These are phyloP conservation scores for Xenopus petersii DNA, from an alignment of 2,797 vertebrate species.

Conservation along the genomic window DNA sequence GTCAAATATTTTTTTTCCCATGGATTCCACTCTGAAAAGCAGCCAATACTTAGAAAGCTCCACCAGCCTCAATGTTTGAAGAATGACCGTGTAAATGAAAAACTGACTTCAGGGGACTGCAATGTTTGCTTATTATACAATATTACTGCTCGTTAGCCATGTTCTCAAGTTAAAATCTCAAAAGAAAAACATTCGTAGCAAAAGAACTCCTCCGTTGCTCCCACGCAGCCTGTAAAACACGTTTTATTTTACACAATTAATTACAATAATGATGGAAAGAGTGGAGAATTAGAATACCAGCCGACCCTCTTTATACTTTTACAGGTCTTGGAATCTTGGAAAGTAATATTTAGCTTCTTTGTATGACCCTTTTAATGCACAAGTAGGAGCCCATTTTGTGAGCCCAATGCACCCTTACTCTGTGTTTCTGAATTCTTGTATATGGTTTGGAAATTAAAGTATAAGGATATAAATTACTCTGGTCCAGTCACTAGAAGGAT, in stretches of 20 bases:
- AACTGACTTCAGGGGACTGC: slow-evolving; percentile 9
- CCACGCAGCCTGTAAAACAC: slow-evolving; percentile 16
- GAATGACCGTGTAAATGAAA: slow-evolving; percentile 28
- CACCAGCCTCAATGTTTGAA: slow-evolving; percentile 16
- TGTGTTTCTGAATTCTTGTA: too few species aligned
- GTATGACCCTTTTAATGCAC: too few species aligned
- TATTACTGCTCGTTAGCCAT: slow-evolving; percentile 1
- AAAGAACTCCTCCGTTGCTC: slow-evolving; percentile 57
- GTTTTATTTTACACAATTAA: slow-evolving; percentile 31
- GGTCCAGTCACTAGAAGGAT: too few species aligned
- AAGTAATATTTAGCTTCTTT: too few species aligned
- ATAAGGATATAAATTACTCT: too few species aligned
- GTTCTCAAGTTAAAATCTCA: slow-evolving; percentile 57
- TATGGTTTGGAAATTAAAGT: too few species aligned
- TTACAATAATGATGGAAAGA: slow-evolving; percentile 38
- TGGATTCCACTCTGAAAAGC: slow-evolving; percentile 29
- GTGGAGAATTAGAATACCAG: slow-evolving; percentile 23
- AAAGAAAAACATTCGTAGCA: slow-evolving; percentile 61
- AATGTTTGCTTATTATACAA: slow-evolving; percentile 25
- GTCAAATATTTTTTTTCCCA: slow-evolving; percentile 27
- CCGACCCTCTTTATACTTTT: slow-evolving; percentile 28
- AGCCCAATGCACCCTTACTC: too few species aligned
- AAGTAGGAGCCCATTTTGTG: too few species aligned
- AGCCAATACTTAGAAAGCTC: slow-evolving; percentile 29
- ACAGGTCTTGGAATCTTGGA: slow-evolving; percentile 36